Conservation (phyloP, 1,140 invertebrate species). For the Brachionus koreanus region DNA sequence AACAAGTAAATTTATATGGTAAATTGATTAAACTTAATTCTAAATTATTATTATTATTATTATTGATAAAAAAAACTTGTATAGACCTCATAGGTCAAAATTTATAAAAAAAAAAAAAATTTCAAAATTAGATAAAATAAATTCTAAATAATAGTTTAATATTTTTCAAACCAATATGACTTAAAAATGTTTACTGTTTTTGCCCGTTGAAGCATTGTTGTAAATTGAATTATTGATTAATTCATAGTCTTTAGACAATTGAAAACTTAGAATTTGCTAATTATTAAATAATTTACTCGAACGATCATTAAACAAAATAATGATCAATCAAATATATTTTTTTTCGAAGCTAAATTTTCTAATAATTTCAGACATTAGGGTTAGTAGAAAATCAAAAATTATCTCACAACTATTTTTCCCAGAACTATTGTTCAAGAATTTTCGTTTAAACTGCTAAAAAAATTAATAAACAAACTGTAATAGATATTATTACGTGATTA, state of each 20-base stretch:
- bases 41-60: no score
- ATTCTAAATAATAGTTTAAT: background rate
- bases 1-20: background rate
- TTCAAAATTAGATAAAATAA: no score
- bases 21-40: background rate
- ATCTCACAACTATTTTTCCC: background rate
- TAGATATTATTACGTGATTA: background rate
- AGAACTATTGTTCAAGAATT: background rate
- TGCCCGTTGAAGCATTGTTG: background rate
- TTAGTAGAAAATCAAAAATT: background rate
- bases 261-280: background rate
- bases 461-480: background rate
- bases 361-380: background rate
- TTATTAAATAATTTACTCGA: background rate
- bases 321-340: background rate
- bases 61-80: no score
- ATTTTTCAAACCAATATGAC: background rate
- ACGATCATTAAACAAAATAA: background rate
- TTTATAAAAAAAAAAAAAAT: no score
- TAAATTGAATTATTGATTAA: background rate
- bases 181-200: background rate
- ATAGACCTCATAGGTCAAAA: no score
- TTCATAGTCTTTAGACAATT: background rate
- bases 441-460: no score
- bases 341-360: background rate